Conservation (phyloP, 2,888 invertebrate species). For the Gari tellinella region DNA sequence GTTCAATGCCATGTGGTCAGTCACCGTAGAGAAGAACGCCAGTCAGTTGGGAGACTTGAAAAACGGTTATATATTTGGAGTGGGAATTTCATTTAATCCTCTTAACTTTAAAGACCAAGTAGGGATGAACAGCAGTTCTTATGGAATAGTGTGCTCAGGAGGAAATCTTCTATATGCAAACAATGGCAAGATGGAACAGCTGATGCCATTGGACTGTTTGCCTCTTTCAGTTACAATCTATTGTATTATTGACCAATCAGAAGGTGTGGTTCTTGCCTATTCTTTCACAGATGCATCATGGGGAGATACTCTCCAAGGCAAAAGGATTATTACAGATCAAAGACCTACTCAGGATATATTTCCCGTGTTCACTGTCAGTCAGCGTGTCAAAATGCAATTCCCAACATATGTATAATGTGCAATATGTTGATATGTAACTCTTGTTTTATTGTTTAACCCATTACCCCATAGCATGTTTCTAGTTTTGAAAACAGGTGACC, state of each 20-base stretch:
- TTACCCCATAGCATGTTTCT: too few relatives aligned
- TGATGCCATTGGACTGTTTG: constrained; percentile 74
- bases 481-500: too few relatives aligned
- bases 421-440: constrained; percentile 7
- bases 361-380: constrained; percentile 82
- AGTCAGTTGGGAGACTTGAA: constrained; percentile 76
- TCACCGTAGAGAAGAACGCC: constrained; percentile 78
- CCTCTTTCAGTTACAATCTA: constrained; percentile 77
- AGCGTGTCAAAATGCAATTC: constrained; percentile 81
- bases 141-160: constrained; percentile 76
- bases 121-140: constrained; percentile 74
- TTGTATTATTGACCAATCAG: constrained; percentile 69
- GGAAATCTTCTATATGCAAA: constrained; percentile 74
- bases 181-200: constrained; percentile 71
- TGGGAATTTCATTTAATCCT: constrained; percentile 75
- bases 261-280: constrained; percentile 73
- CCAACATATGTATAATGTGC: constrained; percentile 74
- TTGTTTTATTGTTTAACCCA: too few relatives aligned
- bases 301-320: constrained; percentile 75
- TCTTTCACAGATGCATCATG: constrained; percentile 71
- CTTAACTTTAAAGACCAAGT: constrained; percentile 79
- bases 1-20: constrained; percentile 75
- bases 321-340: constrained; percentile 70
- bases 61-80: constrained; percentile 81
- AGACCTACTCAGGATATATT: constrained; percentile 60